Percentiles rank a stretch among this genome's conserved stretches.
Evolutionary conservation across 2,113 vertebrate species (phyloP).

Genomic region (Holacanthus passer): DNA sequence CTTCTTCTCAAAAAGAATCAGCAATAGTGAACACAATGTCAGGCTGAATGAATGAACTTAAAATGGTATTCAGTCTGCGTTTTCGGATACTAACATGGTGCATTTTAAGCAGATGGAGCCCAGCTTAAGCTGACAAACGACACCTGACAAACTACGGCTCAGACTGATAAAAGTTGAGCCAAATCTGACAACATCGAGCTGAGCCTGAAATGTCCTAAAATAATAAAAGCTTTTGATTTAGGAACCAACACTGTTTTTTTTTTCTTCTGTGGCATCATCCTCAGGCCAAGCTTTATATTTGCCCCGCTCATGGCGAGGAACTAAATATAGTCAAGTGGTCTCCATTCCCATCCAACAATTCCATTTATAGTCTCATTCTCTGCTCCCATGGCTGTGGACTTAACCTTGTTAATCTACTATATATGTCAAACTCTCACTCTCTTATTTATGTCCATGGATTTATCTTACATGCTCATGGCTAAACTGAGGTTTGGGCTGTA

Average conservation of each 20-base stretch:
- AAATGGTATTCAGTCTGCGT: not conserved
- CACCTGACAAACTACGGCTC: not conserved
- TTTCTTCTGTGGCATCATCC: slow-evolving; percentile 2
- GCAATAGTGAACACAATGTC: not conserved
- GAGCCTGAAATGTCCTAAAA: slow-evolving; percentile 16
- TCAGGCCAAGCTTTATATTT: not conserved
- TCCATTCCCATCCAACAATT: not conserved
- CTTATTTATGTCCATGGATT: not conserved
- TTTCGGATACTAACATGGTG: not conserved
- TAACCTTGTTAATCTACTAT: not conserved
- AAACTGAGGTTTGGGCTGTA: not conserved
- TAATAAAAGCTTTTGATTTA: slow-evolving; percentile 11
- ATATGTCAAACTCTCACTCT: not conserved
- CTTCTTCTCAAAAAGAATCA: not conserved
- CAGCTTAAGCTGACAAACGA: slow-evolving; percentile 13
- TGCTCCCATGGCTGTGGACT: not conserved
- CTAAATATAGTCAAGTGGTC: not conserved
- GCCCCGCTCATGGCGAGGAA: not conserved
- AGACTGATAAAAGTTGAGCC: not conserved
- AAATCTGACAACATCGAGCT: not conserved
- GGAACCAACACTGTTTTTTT: not conserved
- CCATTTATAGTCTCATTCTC: not conserved
- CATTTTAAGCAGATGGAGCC: not conserved
- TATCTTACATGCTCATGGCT: not conserved
- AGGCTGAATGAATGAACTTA: not conserved